Evolutionary conservation across 1,140 invertebrate genomes (phyloP), one percentile per base, ranked within the genome.

Genomic region (Ceratosolen solmsi): DNA sequence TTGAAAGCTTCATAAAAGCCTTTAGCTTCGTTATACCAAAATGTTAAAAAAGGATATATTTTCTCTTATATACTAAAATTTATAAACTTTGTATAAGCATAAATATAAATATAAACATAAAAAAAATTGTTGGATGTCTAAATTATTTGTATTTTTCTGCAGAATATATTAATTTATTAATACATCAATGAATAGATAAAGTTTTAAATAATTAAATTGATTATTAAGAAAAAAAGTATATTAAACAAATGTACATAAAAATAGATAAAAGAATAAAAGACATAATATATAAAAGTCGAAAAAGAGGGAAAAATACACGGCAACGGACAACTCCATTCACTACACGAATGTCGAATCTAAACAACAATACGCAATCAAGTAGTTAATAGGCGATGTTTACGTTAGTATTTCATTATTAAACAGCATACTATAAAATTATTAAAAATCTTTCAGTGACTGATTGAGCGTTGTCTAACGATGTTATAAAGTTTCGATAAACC

Each of bases 321-420:
- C 33, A 38, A n/a, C n/a, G 3, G 8, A 36, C 20, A 25, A 60
- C 17, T 58, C 56, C 5, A 63, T 76, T 17, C 11, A 13, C 58
- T 20, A 58, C n/a, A 76, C 41, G 22, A 22, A 11, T 5, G 36
- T 63, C 20, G 25, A 76, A 65, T 60, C 65, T 13, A 77, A 82
- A 82, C 70, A 89, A 89, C 88, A 89, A 89, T 89, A 87, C 84
- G 87, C 88, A 89, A 89, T 89, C 87, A 89, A 87, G 85, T 87
- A 88, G 87, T 88, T 87, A 87, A 87, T 86, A 84, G 86, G 83
- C 87, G 87, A 89, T 85, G 85, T 86, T 86, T 77, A 84, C 85
- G 88, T 89, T 89, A 87, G 84, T 78, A 65, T 56, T 77, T 84
- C 84, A 87, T 88, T 89, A 86, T 89, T 85, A 84, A 79, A 71